Evolutionary conservation across 1,140 invertebrate species (phyloP), one percentile per base, ranked within the genome.

Genomic region (Drosophila grimshawi): DNA sequence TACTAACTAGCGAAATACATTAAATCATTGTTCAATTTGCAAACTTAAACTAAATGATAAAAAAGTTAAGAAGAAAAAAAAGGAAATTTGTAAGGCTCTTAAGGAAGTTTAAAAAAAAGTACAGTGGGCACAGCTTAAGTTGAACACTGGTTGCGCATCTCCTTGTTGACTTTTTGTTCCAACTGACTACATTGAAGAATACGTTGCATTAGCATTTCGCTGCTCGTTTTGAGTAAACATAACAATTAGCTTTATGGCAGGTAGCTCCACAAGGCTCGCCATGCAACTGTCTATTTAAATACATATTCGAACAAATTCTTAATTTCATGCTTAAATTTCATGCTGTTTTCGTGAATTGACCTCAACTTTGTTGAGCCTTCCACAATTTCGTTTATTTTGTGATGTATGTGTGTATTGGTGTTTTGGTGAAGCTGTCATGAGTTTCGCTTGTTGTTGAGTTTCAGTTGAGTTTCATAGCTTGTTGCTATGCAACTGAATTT

Each of bases 141-240:
- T 64, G 62, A 71, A 81, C 79, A 74, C 79, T 59, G 61, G 55
- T 66, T 66, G 43, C 60, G 64, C 51, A 49, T 59, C 10, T 68
- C 30, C 60, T 19, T 19, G 19, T 66, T 52, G 64, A 43, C 43
- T 79, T 77, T 69, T 77, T 69, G 69, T 62, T 76, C 63, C 56
- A 5, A 48, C 4, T 61, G 27, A 65, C 52, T 65, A 67, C 56
- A 39, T 57, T 29, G 11, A 48, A 48, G 46, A 53, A 53, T 53
- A 61, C 30, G 49, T 46, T 52, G 49, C 19, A 29, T 10, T 30
- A 33, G 30, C 5, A 52, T 32, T 33, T 33, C 7, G 7, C 6
- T 53, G 3, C 32, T 11, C 32, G 41, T 19, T 30, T 52, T 39
- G 53, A 48, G 56, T 61, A 51, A 19, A 61, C 66, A 59, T 57